phyloP scores from a whole-genome alignment of 2,113 vertebrate species.

The Dicaeum eximium region DNA sequence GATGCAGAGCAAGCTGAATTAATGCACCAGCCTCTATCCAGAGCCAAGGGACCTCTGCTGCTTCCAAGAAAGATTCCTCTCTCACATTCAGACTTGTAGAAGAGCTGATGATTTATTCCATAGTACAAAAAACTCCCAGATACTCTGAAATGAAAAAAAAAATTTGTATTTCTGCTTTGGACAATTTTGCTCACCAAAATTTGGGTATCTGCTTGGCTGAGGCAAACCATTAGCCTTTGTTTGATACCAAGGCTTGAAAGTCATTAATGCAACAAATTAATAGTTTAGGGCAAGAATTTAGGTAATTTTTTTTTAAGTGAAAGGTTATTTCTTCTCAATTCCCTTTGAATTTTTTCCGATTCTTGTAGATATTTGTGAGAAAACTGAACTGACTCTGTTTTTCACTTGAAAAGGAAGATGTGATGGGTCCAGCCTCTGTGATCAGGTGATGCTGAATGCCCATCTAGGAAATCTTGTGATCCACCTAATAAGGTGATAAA shows the following conservation, averaged over 20 bases:
- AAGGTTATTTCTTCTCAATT: neutral
- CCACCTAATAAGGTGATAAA: neutral
- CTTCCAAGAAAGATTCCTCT: neutral
- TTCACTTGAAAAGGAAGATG: neutral
- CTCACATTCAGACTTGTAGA: neutral
- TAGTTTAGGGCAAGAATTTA: neutral
- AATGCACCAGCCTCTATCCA: neutral
- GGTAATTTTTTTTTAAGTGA: too few relatives aligned
- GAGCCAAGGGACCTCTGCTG: neutral
- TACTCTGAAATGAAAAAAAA: neutral
- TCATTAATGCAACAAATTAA: neutral
- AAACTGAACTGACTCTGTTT: neutral
- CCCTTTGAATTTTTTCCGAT: neutral
- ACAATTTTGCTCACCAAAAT: neutral
- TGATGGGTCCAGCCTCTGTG: neutral
- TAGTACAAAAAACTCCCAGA: neutral
- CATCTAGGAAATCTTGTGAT: rapidly evolving
- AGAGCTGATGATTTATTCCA: neutral
- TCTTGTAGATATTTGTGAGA: neutral
- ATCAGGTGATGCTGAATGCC: neutral
- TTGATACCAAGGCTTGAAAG: neutral
- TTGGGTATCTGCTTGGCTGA: neutral
- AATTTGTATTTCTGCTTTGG: neutral
- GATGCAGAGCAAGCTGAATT: neutral
- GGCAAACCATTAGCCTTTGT: rapidly evolving